Evolutionary conservation across 2,888 invertebrate genomes (phyloP), one percentile per base, ranked within the genome.

Genomic region (Andrena praecox): DNA sequence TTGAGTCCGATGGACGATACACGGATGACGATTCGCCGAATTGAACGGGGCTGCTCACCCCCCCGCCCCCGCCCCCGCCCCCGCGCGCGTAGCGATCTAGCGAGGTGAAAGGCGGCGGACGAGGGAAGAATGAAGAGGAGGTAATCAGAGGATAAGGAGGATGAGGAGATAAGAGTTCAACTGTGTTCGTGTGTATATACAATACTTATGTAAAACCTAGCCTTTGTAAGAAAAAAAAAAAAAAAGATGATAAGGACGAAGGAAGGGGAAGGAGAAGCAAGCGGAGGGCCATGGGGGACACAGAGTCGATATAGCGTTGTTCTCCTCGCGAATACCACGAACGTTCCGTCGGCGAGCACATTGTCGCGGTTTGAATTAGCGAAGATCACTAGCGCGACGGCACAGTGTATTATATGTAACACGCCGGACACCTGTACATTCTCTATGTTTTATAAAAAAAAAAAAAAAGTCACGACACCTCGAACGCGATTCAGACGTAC

Each of bases 401-500:
- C 74, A 77, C 77, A 72, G 74, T 83, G 72, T 85, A 82, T 85
- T 74, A 77, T 86, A 76, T 42, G 42, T 42, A 42, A 42, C 42
- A 72, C 67, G 72, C 31, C 27, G 29, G 3, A 24, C 50, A 64
- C 48, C 42, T 86, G 76, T 88, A 78, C 68, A 85, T 88, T 85
- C 74, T 88, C 79, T 87, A 86, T 88, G 83, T 88, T 88, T 87
- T 83, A 69, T 83, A 83, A 87, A 66, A 83, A 87, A n/a, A n/a
- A n/a, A 83, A 87, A 66, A 83, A 66, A 76, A 52, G 27, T 29
- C 56, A 76, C 60, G 31, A 63, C 60, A 20, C 31, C 35, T 16
- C 67, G 67, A 52, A 31, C 74, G 42, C 66, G 76, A 64, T 33
- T 24, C 7, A 16, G n/a, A 31, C 3, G 59, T 54, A 68, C 20